Evolutionary conservation across 1,140 invertebrate genomes (phyloP).

Genomic region (Atta texana): DNA sequence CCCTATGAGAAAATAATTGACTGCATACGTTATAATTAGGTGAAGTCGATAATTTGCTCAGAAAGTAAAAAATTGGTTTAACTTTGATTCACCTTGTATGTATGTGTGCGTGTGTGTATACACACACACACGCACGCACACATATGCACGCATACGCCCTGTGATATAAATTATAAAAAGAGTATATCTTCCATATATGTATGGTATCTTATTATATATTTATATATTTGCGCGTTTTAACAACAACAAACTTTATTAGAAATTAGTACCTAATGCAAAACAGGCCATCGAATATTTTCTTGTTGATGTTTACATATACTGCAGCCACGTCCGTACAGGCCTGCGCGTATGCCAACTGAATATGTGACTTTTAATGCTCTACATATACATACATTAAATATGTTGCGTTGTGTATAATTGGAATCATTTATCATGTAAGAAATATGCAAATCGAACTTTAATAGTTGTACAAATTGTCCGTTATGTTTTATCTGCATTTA

Average conservation of each 20-base stretch:
- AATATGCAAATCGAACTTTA: constrained; percentile 50
- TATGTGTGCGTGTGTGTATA: no score
- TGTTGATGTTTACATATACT: constrained; percentile 24
- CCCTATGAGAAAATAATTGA: no score
- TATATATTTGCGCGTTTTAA: constrained; percentile 71
- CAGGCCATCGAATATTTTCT: constrained; percentile 56
- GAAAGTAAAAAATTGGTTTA: no score
- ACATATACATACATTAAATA: constrained; percentile 20
- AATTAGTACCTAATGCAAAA: constrained; percentile 64
- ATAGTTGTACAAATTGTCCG: constrained; percentile 43
- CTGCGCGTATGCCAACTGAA: constrained; percentile 38
- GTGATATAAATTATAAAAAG: constrained; percentile 48
- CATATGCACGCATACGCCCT: background rate
- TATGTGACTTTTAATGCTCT: constrained; percentile 4
- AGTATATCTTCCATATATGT: constrained; percentile 78
- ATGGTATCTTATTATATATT: constrained; percentile 74
- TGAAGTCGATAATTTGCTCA: no score
- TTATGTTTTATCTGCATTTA: constrained; percentile 26
- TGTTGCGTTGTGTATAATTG: constrained; percentile 47
- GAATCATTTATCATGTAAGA: constrained; percentile 35
- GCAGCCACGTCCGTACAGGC: background rate
- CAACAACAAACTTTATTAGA: constrained; percentile 35
- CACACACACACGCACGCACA: no score
- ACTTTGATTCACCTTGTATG: no score
- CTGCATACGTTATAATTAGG: no score